Percentiles rank a stretch among this genome's conserved stretches.
Conservation (phyloP, 2,888 invertebrate species). For the Apocheima hispidaria region DNA sequence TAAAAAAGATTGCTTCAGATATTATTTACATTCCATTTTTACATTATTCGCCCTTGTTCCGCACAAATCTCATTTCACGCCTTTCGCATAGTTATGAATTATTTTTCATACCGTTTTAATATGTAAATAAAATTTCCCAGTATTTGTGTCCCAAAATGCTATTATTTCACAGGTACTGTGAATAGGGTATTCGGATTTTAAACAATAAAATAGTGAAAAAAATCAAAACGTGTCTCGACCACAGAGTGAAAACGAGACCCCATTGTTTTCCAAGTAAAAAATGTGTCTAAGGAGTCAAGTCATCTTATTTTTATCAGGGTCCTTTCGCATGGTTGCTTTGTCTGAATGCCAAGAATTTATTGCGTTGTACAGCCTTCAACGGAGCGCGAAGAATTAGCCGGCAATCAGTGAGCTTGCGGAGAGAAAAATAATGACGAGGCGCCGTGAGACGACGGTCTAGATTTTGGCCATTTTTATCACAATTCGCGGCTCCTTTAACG, state of each 20-base stretch:
- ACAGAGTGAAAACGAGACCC: constrained; percentile 24
- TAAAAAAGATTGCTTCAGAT: constrained; percentile 17
- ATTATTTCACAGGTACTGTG: no score
- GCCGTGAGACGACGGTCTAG: constrained; percentile 10
- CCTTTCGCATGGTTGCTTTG: constrained; percentile 75
- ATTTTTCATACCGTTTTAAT: constrained; percentile 38
- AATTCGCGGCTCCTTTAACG: constrained; percentile 3
- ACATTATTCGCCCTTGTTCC: constrained; percentile 34
- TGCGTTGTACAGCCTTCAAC: constrained; percentile 78
- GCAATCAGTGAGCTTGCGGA: constrained; percentile 46
- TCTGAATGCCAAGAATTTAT: constrained; percentile 82
- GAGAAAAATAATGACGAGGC: constrained; percentile 33
- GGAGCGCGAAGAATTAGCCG: constrained; percentile 78
- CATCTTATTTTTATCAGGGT: constrained; percentile 81
- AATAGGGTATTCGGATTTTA: no score
- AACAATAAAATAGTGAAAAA: neutral
- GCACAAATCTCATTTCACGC: constrained; percentile 40
- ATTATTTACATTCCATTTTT: constrained; percentile 27
- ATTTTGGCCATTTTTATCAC: constrained; percentile 13
- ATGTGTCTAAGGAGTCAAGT: constrained; percentile 72
- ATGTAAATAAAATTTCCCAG: constrained; percentile 28
- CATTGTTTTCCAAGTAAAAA: constrained; percentile 76
- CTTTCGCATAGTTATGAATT: constrained; percentile 39
- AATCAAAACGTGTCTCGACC: constrained; percentile 24
- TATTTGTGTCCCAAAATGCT: no score